These are phyloP conservation scores for Eudemis profundana DNA, from an alignment of 2,888 invertebrate genomes.

Conservation along the genomic window DNA sequence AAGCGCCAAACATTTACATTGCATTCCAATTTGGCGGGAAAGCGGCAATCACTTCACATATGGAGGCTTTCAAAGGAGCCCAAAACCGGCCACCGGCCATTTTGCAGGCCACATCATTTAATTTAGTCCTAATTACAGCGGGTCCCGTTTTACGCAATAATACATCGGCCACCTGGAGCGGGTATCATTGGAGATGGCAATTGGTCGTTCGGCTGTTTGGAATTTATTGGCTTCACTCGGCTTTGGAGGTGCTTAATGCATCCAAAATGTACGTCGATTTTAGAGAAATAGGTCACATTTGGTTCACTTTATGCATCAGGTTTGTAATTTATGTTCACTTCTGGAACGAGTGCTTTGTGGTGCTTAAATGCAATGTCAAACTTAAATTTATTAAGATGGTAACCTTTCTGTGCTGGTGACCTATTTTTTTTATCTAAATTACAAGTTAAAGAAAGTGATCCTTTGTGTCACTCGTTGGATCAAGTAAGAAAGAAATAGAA, in stretches of 20 bases:
- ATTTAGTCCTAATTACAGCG: constrained; percentile 74
- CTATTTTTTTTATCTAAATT: no score
- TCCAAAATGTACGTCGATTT: not conserved
- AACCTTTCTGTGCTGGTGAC: no score
- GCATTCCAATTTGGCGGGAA: constrained; percentile 22
- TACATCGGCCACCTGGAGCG: constrained; percentile 44
- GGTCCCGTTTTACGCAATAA: constrained; percentile 56
- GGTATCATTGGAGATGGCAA: constrained; percentile 22
- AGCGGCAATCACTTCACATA: constrained; percentile 36
- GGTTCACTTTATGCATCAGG: not conserved
- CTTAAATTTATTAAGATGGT: no score
- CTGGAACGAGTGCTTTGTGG: not conserved
- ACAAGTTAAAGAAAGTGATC: no score
- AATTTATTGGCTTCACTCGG: not conserved
- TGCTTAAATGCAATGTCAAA: no score
- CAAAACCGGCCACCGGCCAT: constrained; percentile 50
- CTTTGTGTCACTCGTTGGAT: no score
- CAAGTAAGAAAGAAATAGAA: no score
- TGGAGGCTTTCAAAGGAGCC: constrained; percentile 32
- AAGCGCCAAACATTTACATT: constrained; percentile 17
- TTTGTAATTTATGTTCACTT: not conserved
- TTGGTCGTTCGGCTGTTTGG: not conserved
- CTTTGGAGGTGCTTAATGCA: not conserved
- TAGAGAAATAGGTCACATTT: not conserved
- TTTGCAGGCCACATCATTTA: constrained; percentile 68